Conservation (phyloP, 2,113 vertebrate species). For the Lynx canadensis region DNA sequence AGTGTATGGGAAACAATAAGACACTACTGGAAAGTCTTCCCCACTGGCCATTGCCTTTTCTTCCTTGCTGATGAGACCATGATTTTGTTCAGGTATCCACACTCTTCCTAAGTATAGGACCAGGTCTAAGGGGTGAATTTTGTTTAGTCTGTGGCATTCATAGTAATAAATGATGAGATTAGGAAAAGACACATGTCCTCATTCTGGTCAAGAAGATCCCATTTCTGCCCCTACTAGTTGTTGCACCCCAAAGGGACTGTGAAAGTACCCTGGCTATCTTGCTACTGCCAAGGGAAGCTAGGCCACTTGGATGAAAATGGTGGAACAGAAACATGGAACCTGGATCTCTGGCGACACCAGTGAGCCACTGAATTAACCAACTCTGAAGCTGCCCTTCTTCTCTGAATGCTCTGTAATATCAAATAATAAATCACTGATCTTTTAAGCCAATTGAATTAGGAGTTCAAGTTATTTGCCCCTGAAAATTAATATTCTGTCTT, state of each 20-base stretch:
- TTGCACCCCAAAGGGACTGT: not conserved
- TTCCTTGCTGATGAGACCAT: not conserved
- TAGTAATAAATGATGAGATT: not conserved
- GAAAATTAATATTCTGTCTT: not conserved
- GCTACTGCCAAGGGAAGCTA: not conserved
- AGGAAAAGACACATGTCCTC: not conserved
- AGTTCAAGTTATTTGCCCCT: not conserved
- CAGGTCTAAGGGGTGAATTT: not conserved
- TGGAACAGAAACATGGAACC: not conserved
- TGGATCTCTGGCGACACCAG: not conserved
- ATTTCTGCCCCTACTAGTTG: not conserved
- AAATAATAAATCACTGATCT: not conserved
- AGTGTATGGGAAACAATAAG: constrained; percentile 53
- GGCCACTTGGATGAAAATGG: not conserved
- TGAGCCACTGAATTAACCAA: not conserved
- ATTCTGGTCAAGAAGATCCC: not conserved
- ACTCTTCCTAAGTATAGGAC: not conserved
- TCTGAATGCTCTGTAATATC: not conserved
- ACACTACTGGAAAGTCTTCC: not conserved
- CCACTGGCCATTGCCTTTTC: not conserved
- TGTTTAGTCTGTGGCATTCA: not conserved
- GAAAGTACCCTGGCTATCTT: not conserved
- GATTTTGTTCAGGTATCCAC: not conserved
- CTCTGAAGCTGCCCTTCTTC: not conserved
- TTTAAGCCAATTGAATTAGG: not conserved